Evolutionary conservation across 2,888 invertebrate genomes (phyloP), one percentile per base, ranked within the genome.

Genomic region (Petrolisthes cinctipes): DNA sequence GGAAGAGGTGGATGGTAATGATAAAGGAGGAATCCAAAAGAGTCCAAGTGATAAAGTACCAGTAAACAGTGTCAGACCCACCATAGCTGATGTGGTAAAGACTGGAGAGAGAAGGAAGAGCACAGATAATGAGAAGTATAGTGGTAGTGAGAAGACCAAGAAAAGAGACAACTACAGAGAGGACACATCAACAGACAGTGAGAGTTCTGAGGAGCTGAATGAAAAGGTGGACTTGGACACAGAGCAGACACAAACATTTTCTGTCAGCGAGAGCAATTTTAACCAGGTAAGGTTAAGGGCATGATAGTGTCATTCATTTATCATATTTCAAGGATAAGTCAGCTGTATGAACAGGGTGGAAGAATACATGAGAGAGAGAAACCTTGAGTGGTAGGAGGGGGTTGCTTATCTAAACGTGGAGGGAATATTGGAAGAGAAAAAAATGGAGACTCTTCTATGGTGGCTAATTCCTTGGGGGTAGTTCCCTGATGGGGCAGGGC

Each of bases 71-170:
- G 75, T 90, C 17, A 83, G 89, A 51, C 88, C 90, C 14, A 90
- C 90, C 37, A 90, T 90, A 83, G 90, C 90, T 0, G 90, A 90
- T 75, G 80, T 89, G 9, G 90, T 90, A 23, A 90, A 90, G 80
- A 89, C 87, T 3, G 68, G 90, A 37, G 90, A 90, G 80, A 78
- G 90, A 11, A 85, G 90, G 61, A 90, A 89, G 75, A 89, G 89
- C 75, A 87, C 88, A 6, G 90, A 90, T 2, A 83, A 81, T 5
- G 90, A 90, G 4, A 88, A 85, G 23, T 75, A 66, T 23, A 83
- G 78, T 56, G 85, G 82, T 23, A 81, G 79, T 76, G 71, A 82
- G 9, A 86, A 82, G 71, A 66, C 80, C 51, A 79, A 83, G 54
- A 78, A 54, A 17, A 83, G 88, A 17, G 82, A 89, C 20, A 57